A percentile compares a stretch with the other conserved stretches of the same genome.
phyloP scores from a whole-genome alignment of 2,797 vertebrate genomes.

The Sebastes hubbsi region DNA sequence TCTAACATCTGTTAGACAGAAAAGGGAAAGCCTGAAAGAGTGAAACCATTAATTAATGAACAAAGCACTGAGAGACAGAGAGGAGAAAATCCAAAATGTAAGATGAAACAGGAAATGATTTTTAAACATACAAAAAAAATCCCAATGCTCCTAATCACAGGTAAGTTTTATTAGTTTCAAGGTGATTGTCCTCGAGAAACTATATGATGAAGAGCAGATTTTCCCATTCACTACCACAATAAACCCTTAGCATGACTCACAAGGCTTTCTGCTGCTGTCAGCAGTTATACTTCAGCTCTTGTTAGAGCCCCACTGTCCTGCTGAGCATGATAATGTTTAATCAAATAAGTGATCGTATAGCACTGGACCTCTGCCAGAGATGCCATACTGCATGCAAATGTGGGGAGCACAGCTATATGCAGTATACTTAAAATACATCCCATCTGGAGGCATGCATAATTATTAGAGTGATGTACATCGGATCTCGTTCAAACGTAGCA shows the following conservation, averaged over 20 bases:
- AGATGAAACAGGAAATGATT: not conserved
- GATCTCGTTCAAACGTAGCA: not conserved
- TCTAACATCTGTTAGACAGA: not conserved
- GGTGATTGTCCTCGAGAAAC: conserved; percentile 1
- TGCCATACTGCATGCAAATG: conserved; percentile 73
- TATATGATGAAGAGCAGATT: conserved; percentile 1
- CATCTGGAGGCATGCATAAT: conserved; percentile 60
- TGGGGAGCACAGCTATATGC: conserved; percentile 45
- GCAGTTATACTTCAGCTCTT: conserved; percentile 52
- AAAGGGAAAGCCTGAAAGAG: not conserved
- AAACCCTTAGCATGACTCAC: conserved; percentile 18
- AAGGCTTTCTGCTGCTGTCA: conserved; percentile 54
- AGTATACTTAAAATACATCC: conserved; percentile 64
- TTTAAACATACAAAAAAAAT: not conserved
- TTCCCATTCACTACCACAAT: conserved; percentile 2
- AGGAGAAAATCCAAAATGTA: not conserved
- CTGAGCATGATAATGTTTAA: conserved; percentile 76
- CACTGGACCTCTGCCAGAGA: conserved; percentile 71
- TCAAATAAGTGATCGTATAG: conserved; percentile 80
- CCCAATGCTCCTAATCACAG: not conserved
- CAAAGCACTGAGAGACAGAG: not conserved
- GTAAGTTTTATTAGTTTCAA: not conserved
- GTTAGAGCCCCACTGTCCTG: conserved; percentile 45
- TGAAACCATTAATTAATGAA: conserved; percentile 14
- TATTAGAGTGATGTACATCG: conserved; percentile 19